Conservation (phyloP, 2,113 vertebrate genomes). For the Myiozetetes cayanensis region DNA sequence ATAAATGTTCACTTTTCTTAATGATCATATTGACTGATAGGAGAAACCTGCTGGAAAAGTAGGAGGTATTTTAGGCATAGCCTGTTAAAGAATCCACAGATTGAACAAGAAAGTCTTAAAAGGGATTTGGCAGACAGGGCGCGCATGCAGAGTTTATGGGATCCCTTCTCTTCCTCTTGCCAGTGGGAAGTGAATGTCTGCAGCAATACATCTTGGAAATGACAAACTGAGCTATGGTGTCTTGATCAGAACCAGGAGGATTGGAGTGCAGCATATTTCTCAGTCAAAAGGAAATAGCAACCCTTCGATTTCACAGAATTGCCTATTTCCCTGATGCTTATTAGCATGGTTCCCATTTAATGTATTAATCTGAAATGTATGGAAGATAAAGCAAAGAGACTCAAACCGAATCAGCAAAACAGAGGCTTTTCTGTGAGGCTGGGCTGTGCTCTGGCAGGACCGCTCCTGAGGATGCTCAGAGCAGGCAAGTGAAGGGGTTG, state of each 20-base stretch:
- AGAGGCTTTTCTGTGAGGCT: rapidly evolving
- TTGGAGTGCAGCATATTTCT: not conserved
- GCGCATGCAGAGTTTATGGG: not conserved
- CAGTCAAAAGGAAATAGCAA: not conserved
- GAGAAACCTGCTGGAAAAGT: not conserved
- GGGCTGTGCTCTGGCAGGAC: rapidly evolving
- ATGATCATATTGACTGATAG: not conserved
- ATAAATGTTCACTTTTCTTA: not conserved
- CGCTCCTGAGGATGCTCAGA: rapidly evolving
- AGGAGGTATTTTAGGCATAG: not conserved
- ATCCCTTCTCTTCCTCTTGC: not conserved
- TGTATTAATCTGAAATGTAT: not conserved
- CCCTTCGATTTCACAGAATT: rapidly evolving
- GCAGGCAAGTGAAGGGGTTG: rapidly evolving
- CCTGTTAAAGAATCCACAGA: not conserved
- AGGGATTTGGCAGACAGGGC: not conserved
- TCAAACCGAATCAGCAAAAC: rapidly evolving
- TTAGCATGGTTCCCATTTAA: rapidly evolving
- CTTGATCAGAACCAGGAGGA: not conserved
- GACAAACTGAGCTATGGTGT: rapidly evolving
- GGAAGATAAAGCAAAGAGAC: not conserved
- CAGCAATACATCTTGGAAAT: not conserved
- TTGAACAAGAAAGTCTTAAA: not conserved
- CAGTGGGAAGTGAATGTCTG: not conserved
- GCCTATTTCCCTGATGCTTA: not conserved